A percentile compares a stretch with the other conserved stretches of the same genome.
Conservation (phyloP, 2,888 invertebrate genomes). For the Hermaeophaga mercurialis region DNA sequence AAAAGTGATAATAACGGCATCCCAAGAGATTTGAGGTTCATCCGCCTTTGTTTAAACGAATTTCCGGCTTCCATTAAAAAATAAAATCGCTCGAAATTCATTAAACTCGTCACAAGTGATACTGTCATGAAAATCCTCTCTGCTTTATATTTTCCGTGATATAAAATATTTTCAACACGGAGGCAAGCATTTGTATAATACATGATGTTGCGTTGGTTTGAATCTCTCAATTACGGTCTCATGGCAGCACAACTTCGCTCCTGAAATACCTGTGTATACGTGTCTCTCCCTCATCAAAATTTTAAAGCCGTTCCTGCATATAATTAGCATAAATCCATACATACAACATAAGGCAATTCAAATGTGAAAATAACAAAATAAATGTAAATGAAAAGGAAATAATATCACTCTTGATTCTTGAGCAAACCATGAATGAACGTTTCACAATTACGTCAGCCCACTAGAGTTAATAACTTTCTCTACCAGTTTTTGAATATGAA, state of each 20-base stretch:
- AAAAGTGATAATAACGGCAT: too few relatives aligned
- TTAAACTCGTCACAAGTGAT: too few relatives aligned
- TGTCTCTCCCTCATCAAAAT: constrained; percentile 12
- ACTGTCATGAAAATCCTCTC: too few relatives aligned
- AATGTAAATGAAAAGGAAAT: constrained; percentile 15
- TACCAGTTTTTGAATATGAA: constrained; percentile 13
- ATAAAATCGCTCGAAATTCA: too few relatives aligned
- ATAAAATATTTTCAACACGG: too few relatives aligned
- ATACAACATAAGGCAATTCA: constrained; percentile 15
- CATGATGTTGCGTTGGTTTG: constrained; percentile 2
- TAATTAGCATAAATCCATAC: constrained; percentile 12
- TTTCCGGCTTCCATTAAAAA: too few relatives aligned
- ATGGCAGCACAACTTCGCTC: not conserved
- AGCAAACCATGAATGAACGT: constrained; percentile 19
- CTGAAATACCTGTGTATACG: not conserved
- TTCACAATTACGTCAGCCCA: constrained; percentile 20
- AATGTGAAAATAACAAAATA: constrained; percentile 19
- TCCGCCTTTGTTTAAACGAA: too few relatives aligned
- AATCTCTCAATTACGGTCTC: constrained; percentile 6
- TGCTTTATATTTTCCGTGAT: too few relatives aligned
- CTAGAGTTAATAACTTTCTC: constrained; percentile 19
- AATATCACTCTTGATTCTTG: constrained; percentile 14
- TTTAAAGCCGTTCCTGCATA: constrained; percentile 16
- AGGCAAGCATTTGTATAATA: constrained; percentile 11
- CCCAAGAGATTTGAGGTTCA: too few relatives aligned